Percentiles rank a stretch among this genome's conserved stretches.
Evolutionary conservation across 2,888 invertebrate genomes (phyloP).

Genomic region (Yponomeuta evonymella): DNA sequence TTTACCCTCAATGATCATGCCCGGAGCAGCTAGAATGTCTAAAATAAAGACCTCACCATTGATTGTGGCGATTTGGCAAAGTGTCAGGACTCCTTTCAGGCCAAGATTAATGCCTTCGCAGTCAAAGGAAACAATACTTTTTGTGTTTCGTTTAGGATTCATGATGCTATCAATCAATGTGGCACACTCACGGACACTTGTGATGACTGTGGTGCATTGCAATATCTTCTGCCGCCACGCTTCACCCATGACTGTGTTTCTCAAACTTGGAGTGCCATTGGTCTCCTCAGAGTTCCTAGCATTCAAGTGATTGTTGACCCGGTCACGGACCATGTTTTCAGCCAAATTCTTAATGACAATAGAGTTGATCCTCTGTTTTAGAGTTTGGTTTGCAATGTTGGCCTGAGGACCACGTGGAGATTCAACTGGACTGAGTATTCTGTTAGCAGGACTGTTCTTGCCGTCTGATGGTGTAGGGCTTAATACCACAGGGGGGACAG

Average conservation of each 20-base stretch:
- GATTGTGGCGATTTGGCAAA: slow-evolving; percentile 89
- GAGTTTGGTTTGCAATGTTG: slow-evolving; percentile 81
- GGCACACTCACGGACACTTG: slow-evolving; percentile 85
- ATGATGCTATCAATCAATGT: slow-evolving; percentile 85
- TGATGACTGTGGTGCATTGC: slow-evolving; percentile 88
- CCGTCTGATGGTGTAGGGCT: slow-evolving; percentile 70
- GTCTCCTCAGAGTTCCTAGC: slow-evolving; percentile 59
- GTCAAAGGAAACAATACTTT: slow-evolving; percentile 87
- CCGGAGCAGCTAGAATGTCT: slow-evolving; percentile 90
- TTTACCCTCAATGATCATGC: slow-evolving; percentile 85
- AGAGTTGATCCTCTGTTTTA: slow-evolving; percentile 92
- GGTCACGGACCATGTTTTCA: slow-evolving; percentile 82
- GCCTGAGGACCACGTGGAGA: slow-evolving; percentile 67
- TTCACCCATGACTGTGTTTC: slow-evolving; percentile 77
- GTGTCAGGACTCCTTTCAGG: slow-evolving; percentile 89
- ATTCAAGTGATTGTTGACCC: slow-evolving; percentile 67
- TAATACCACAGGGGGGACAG: slow-evolving; percentile 50
- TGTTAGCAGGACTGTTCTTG: slow-evolving; percentile 58
- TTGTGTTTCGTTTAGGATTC: slow-evolving; percentile 70
- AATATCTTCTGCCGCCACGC: slow-evolving; percentile 88
- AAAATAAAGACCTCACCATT: slow-evolving; percentile 90
- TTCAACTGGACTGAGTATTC: slow-evolving; percentile 72
- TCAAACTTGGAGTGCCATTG: slow-evolving; percentile 58
- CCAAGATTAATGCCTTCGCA: slow-evolving; percentile 96
- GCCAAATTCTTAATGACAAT: slow-evolving; percentile 92